phyloP scores from a whole-genome alignment of 1,140 invertebrate species.

The Cyclina sinensis region DNA sequence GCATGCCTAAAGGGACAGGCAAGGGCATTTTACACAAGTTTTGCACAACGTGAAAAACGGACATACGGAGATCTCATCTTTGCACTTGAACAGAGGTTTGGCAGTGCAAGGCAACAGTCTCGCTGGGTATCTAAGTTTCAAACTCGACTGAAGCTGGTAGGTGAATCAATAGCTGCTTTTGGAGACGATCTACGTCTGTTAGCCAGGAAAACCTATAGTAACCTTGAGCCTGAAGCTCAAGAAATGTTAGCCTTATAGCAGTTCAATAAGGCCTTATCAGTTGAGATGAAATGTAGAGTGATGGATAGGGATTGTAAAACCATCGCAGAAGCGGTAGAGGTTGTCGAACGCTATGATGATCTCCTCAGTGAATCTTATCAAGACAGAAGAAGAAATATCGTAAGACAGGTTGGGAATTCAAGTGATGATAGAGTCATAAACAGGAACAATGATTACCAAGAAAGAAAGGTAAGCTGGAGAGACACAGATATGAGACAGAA shows the following conservation, averaged over 20 bases:
- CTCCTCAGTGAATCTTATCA: background rate
- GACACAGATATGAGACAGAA: background rate
- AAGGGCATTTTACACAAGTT: conserved; percentile 4
- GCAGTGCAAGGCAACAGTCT: conserved; percentile 18
- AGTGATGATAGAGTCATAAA: background rate
- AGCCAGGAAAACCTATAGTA: conserved; percentile 34
- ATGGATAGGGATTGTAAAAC: conserved; percentile 44
- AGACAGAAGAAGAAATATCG: background rate
- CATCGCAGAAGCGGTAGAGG: conserved; percentile 29
- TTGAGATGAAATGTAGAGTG: conserved; percentile 40
- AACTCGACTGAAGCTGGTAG: background rate
- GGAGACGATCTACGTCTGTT: conserved; percentile 27
- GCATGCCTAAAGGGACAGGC: conserved; percentile 2
- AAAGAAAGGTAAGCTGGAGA: background rate
- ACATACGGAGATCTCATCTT: background rate
- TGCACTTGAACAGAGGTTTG: conserved; percentile 39
- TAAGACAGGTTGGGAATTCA: background rate
- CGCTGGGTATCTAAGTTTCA: conserved; percentile 36
- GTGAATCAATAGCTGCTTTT: conserved; percentile 8
- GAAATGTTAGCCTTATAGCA: conserved; percentile 10
- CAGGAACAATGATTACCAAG: background rate
- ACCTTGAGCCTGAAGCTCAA: conserved; percentile 5
- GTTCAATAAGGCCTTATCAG: conserved; percentile 1
- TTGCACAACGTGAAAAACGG: background rate
- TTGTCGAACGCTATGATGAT: conserved; percentile 46